Evolutionary conservation across 2,797 vertebrate species (phyloP).

Genomic region (Lagodon rhomboides): DNA sequence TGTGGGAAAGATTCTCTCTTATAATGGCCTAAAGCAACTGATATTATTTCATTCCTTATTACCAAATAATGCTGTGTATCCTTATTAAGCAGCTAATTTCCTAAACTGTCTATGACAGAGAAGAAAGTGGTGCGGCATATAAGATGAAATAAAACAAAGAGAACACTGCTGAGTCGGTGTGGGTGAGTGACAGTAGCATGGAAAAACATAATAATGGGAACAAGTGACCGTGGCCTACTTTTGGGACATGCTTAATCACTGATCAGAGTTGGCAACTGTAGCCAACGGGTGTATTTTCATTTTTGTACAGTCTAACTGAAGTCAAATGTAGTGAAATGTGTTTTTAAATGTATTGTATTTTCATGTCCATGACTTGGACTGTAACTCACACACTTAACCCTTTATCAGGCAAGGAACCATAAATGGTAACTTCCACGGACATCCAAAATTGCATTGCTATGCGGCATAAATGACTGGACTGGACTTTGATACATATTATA

Average conservation of each 20-base stretch:
- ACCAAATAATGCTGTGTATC: slow-evolving; percentile 31
- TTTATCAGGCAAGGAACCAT: too few relatives aligned
- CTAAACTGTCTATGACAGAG: slow-evolving; percentile 9
- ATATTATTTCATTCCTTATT: slow-evolving; percentile 24
- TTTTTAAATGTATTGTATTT: too few relatives aligned
- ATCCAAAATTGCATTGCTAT: too few relatives aligned
- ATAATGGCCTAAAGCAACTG: slow-evolving; percentile 10
- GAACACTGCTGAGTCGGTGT: not conserved
- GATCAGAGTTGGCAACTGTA: not conserved
- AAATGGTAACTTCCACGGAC: too few relatives aligned
- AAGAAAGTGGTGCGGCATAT: slow-evolving; percentile 12
- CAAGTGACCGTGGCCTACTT: not conserved
- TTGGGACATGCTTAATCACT: not conserved
- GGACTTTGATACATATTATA: too few relatives aligned
- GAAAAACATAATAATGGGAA: not conserved
- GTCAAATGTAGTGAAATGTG: not conserved
- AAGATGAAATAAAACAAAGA: not conserved
- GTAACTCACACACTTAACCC: too few relatives aligned
- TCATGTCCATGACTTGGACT: not conserved
- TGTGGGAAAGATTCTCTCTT: not conserved
- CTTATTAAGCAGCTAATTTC: slow-evolving; percentile 31
- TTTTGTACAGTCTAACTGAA: not conserved
- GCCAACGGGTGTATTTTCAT: not conserved
- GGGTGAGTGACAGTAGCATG: not conserved
- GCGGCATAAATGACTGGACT: too few relatives aligned